Evolutionary conservation across 2,888 invertebrate species (phyloP), one percentile per base, ranked within the genome.

Genomic region (Cartodere bifasciata): DNA sequence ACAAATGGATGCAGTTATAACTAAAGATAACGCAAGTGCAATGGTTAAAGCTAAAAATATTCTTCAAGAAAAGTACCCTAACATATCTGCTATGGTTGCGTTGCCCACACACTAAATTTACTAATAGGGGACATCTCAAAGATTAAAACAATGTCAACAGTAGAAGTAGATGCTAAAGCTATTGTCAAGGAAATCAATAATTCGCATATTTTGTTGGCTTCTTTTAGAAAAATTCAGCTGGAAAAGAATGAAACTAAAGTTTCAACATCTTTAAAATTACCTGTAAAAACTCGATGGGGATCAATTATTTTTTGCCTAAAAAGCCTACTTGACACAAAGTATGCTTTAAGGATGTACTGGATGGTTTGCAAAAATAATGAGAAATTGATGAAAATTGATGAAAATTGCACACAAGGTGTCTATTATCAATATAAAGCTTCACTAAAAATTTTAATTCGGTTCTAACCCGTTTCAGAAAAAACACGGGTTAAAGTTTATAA

Each of bases 31-130:
- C 36, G 42, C 44, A 14, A 36, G 46, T 10, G 35, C 36, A 7
- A 46, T 45, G 40, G 42, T 42, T 32, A 39, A 40, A 12, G 34
- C 44, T 27, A 44, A 45, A 39, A 26, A 34, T 15, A 26, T 48
- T 28, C 32, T 47, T 16, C 28, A 36, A 21, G 35, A 41, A 22
- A 39, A 47, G 33, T 45, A 42, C 30, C 32, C 36, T 31, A 28
- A 42, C 22, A 35, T 33, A 29, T 36, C 25, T 40, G 37, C 9
- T 45, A 47, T 31, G 28, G 28, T 7, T 35, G 35, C 13, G 23
- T 16, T n/a, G 23, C 28, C 9, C 28, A 32, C 25, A 46, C 44
- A 29, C 35, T 47, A 11, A 47, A 45, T 40, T 39, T 44, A 16
- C 33, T 48, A 23, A 34, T 47, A 2, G 32, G 35, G 2, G 16